Evolutionary conservation across 2,797 vertebrate species (phyloP), one percentile per base, ranked within the genome.

Genomic region (Pangasius djambal): DNA sequence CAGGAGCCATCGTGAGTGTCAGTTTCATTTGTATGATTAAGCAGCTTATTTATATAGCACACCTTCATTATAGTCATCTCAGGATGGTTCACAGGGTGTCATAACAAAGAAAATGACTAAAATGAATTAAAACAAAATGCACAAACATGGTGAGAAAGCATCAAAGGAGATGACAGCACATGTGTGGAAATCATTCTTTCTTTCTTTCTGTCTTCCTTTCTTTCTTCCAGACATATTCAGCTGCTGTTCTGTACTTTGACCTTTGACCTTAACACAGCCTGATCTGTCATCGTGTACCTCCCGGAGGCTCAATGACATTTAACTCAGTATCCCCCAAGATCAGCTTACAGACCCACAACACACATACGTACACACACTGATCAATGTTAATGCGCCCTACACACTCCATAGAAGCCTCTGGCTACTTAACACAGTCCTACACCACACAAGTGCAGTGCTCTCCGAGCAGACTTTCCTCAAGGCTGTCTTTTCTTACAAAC

Each of bases 321-420:
- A 95, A 94, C 94, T 95, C 94, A 94, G 94, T 95, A 94, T 94
- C 91, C 89, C 91, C 91, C 70, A 90, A 93, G 92, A 94, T 96
- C 93, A 87, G 65, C 93, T 96, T 95, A 90, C 95, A 72, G 70
- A 40, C 61, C 9, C 40, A 34, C n/a, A 85, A 52, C n/a, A 59
- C 75, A 85, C 63, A 72, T 84, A 77, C 72, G 31, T 63, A 77
- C 55, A 83, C 85, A 84, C 81, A 72, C 31, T 57, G 48, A 67
- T 65, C 44, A 85, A 67, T 86, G 83, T 86, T 78, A 72, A 59
- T 78, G 48, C 22, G 18, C 34, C 72, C 20, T 67, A 50, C 87
- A 88, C 69, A 65, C 70, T 37, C 31, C 37, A 59, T 31, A 79
- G 34, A 28, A 52, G 6, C 40, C 48, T n/a, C 22, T 34, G 2